Percentiles rank a stretch among this genome's conserved stretches.
Conservation (phyloP, 1,140 invertebrate species). For the Acromyrmex charruanus region DNA sequence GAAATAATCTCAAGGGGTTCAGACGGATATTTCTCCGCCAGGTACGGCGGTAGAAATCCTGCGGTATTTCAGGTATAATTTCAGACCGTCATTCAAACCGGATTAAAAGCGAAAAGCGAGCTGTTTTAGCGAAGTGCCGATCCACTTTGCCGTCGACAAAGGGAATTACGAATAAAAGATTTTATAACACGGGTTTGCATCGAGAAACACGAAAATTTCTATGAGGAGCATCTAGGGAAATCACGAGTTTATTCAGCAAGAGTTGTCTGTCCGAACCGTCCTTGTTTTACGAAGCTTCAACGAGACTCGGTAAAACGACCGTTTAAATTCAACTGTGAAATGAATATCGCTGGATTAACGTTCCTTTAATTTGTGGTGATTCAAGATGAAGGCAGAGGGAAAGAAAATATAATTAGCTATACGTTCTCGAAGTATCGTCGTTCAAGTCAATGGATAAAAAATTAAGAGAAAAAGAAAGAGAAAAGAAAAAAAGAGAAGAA, state of each 20-base stretch:
- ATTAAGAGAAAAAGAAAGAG: background rate
- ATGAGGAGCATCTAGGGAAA: slow-evolving; percentile 30
- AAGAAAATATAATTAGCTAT: slow-evolving; percentile 58
- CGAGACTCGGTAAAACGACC: slow-evolving; percentile 31
- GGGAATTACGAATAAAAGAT: slow-evolving; percentile 33
- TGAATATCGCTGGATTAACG: slow-evolving; percentile 35
- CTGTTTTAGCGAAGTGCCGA: slow-evolving; percentile 13
- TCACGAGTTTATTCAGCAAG: slow-evolving; percentile 15
- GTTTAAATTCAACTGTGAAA: slow-evolving; percentile 16
- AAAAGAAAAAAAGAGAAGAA: slow-evolving; percentile 12
- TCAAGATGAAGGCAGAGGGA: slow-evolving; percentile 10
- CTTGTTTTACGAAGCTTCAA: background rate
- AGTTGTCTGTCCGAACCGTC: background rate
- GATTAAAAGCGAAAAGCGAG: slow-evolving; percentile 54
- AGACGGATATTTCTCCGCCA: slow-evolving; percentile 8
- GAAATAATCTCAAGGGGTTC: slow-evolving; percentile 14
- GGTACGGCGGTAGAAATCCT: background rate
- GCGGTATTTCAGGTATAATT: slow-evolving; percentile 19
- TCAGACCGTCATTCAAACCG: slow-evolving; percentile 30
- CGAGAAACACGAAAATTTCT: slow-evolving; percentile 32
- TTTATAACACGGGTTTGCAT: slow-evolving; percentile 20
- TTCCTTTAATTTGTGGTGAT: slow-evolving; percentile 59
- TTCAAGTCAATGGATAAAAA: slow-evolving; percentile 30
- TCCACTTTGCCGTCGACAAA: slow-evolving; percentile 16
- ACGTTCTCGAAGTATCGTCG: slow-evolving; percentile 10